Conservation (phyloP, 2,797 vertebrate species). For the Parotocinclus haroldoi region DNA sequence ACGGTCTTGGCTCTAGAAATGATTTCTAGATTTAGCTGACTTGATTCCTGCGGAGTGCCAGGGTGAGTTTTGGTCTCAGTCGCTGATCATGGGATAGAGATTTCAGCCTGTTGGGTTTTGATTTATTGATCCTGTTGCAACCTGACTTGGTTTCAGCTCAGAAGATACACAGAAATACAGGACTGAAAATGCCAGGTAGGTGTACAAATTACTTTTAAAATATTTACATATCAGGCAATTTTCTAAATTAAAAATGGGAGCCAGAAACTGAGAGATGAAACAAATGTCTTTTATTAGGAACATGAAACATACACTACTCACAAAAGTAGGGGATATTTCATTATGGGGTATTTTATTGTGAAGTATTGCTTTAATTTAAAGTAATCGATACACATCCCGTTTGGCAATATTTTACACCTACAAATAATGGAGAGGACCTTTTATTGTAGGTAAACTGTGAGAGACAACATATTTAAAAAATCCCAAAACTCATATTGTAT, state of each 20-base stretch:
- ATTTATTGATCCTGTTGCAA: background rate
- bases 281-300: background rate
- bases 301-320: too few relatives aligned
- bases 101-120: background rate
- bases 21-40: slow-evolving; percentile 11
- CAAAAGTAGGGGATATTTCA: too few relatives aligned
- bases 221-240: too few relatives aligned
- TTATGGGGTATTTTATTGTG: too few relatives aligned
- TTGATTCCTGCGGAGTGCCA: slow-evolving; percentile 12
- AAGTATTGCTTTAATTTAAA: too few relatives aligned
- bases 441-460: too few relatives aligned
- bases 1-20: slow-evolving; percentile 1
- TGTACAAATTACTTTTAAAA: background rate
- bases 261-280: background rate
- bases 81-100: background rate
- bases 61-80: background rate
- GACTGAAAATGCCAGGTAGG: slow-evolving; percentile 33
- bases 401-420: too few relatives aligned
- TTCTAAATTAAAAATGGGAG: too few relatives aligned
- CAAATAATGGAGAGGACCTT: too few relatives aligned
- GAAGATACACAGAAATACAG: background rate
- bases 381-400: too few relatives aligned
- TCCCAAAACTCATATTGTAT: too few relatives aligned
- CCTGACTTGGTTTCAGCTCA: background rate
- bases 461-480: too few relatives aligned